A percentile compares a stretch with the other conserved stretches of the same genome.
These are phyloP conservation scores for Nemoura dubitans DNA, from an alignment of 2,888 invertebrate species.

Conservation along the genomic window DNA sequence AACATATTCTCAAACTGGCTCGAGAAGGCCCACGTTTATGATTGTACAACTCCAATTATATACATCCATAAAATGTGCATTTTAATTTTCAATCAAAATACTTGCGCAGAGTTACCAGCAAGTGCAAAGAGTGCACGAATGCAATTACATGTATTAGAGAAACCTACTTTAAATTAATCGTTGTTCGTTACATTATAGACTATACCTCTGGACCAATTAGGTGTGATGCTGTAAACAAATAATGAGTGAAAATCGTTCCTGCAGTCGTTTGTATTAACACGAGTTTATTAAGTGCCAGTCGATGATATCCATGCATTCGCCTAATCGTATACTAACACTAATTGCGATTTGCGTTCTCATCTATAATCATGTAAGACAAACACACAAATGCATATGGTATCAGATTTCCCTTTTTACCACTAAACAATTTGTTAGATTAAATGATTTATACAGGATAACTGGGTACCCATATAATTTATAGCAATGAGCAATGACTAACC, in stretches of 20 bases:
- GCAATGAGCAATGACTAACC: neutral
- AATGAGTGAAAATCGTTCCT: slow-evolving; percentile 1
- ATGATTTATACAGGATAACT: neutral
- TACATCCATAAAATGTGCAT: no score
- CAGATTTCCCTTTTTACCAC: neutral
- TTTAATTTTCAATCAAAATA: no score
- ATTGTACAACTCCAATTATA: no score
- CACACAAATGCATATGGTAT: neutral
- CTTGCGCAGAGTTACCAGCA: no score
- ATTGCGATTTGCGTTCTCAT: neutral
- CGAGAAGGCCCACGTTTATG: no score
- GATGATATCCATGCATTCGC: neutral
- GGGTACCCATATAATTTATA: neutral
- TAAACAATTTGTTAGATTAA: neutral
- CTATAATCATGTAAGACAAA: neutral
- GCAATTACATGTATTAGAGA: neutral
- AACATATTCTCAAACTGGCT: no score
- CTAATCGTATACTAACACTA: neutral
- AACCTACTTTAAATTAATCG: neutral
- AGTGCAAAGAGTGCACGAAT: no score
- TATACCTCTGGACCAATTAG: neutral
- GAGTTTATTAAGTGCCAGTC: neutral
- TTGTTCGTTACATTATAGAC: neutral
- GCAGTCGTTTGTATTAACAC: neutral
- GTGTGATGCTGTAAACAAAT: slow-evolving; percentile 4